Conservation (phyloP, 1,140 invertebrate genomes). For the Trichoplusia ni region DNA sequence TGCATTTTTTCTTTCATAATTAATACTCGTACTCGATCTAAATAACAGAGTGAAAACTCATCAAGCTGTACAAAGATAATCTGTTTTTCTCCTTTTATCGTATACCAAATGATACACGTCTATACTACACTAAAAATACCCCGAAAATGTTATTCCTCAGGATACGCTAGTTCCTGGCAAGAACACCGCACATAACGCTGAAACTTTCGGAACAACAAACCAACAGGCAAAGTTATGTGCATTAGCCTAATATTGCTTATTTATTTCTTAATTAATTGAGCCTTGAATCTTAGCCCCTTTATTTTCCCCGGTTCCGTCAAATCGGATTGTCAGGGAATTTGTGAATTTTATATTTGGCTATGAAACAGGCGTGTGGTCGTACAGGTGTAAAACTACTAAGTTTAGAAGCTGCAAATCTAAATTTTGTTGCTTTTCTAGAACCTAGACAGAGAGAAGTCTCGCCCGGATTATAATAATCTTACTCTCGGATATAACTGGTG, state of each 20-base stretch:
- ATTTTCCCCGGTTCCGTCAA: slow-evolving; percentile 10
- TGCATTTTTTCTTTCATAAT: too few relatives aligned
- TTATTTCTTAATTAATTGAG: slow-evolving; percentile 21
- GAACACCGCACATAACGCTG: too few relatives aligned
- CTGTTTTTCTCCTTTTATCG: too few relatives aligned
- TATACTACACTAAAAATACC: too few relatives aligned
- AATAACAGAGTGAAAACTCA: too few relatives aligned
- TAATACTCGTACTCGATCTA: too few relatives aligned
- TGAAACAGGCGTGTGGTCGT: background rate
- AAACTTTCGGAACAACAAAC: background rate
- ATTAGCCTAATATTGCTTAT: background rate
- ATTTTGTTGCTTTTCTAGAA: background rate
- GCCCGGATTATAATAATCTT: too few relatives aligned
- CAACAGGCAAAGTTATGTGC: background rate
- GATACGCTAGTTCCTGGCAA: too few relatives aligned
- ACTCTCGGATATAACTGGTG: background rate
- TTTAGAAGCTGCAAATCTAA: background rate
- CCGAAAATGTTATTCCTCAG: too few relatives aligned
- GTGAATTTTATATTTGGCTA: slow-evolving; percentile 4
- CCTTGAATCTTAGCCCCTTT: background rate
- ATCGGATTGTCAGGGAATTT: slow-evolving; percentile 8
- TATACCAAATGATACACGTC: too few relatives aligned
- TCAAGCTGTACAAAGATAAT: too few relatives aligned
- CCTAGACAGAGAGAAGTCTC: too few relatives aligned
- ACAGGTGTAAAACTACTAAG: background rate